Conservation (phyloP, 2,113 vertebrate species). For the Crotalus helleri region DNA sequence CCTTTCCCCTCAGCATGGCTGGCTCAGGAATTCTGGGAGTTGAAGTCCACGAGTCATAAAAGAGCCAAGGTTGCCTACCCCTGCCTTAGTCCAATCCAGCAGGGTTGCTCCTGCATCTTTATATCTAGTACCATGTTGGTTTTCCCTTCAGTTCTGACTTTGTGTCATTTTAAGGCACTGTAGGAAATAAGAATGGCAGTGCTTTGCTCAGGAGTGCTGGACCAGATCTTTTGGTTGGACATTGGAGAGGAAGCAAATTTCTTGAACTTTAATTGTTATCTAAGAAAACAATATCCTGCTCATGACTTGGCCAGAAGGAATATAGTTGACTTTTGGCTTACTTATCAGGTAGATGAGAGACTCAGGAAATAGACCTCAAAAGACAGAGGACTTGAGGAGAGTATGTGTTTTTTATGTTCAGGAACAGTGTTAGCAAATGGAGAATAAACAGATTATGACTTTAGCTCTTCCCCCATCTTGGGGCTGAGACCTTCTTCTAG, state of each 20-base stretch:
- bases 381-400: not conserved
- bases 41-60: too few species aligned
- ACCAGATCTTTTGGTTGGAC: not conserved
- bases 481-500: not conserved
- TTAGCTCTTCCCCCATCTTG: not conserved
- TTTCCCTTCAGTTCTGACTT: not conserved
- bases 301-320: not conserved
- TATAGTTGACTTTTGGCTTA: not conserved
- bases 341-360: not conserved
- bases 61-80: too few species aligned
- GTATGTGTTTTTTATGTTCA: not conserved
- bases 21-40: too few species aligned
- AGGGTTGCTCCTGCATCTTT: not conserved
- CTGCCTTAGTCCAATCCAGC: not conserved
- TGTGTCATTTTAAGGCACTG: not conserved
- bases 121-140: not conserved
- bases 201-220: not conserved
- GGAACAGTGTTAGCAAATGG: not conserved
- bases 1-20: too few species aligned
- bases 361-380: not conserved
- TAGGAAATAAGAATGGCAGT: not conserved
- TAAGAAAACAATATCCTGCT: not conserved
- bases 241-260: not conserved
- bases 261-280: not conserved
- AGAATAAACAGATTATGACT: not conserved